These are phyloP conservation scores for Smutsia temminckii DNA, from an alignment of 2,797 vertebrate genomes.

Conservation along the genomic window DNA sequence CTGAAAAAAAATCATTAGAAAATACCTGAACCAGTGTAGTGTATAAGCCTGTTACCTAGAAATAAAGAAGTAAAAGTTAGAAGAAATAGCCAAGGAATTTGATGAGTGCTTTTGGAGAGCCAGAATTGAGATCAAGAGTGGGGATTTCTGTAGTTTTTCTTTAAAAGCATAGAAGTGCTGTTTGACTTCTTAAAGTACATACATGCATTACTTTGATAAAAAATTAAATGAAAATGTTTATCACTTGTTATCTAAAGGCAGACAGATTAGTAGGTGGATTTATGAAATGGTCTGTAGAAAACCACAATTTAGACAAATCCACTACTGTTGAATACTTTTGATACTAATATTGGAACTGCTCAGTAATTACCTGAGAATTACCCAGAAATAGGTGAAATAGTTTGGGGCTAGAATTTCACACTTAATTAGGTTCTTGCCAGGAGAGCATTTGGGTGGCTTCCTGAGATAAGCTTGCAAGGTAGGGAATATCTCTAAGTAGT, in stretches of 20 bases:
- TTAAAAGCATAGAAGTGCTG: neutral
- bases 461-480: neutral
- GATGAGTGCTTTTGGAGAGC: neutral
- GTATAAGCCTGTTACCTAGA: conserved; percentile 3
- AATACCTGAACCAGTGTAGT: neutral
- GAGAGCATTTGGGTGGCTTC: neutral
- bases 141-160: neutral
- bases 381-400: neutral
- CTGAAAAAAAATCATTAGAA: neutral
- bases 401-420: conserved; percentile 37
- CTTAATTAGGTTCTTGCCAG: neutral
- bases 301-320: neutral
- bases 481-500: neutral
- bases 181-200: neutral
- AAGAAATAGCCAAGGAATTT: neutral
- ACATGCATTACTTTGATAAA: neutral
- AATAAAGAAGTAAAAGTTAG: neutral
- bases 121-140: neutral
- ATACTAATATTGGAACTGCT: neutral
- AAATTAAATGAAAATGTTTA: neutral
- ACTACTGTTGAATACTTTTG: neutral
- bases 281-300: conserved; percentile 27
- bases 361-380: neutral
- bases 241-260: conserved; percentile 16
- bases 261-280: neutral